phyloP scores from a whole-genome alignment of 2,797 vertebrate species.

The Mormyrops attenuatus region DNA sequence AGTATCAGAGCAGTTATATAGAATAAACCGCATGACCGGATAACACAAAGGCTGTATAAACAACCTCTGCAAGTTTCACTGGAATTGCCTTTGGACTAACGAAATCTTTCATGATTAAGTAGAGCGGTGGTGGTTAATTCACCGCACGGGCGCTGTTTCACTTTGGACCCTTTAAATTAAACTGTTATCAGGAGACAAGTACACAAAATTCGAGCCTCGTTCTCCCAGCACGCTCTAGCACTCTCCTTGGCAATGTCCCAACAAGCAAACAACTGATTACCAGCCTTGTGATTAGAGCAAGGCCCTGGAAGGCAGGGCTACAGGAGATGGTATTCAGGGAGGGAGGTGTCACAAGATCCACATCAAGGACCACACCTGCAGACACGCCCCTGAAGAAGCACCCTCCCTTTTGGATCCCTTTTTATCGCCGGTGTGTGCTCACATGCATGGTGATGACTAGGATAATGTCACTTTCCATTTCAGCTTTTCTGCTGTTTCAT shows the following conservation, averaged over 20 bases:
- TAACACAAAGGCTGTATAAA: no score
- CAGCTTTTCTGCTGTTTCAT: neutral
- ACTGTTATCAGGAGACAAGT: no score
- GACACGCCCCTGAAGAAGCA: neutral
- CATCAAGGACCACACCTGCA: neutral
- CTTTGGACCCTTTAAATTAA: neutral
- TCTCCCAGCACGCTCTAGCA: neutral
- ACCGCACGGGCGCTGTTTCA: neutral
- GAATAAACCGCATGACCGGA: no score
- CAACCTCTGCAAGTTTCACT: neutral
- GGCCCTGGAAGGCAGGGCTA: neutral
- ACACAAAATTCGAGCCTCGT: neutral
- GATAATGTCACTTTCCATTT: neutral
- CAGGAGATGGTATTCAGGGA: neutral
- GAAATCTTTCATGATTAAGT: neutral
- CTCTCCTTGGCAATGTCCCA: neutral
- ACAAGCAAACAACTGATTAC: neutral
- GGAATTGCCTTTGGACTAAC: neutral
- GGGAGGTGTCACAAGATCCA: neutral
- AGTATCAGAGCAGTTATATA: no score
- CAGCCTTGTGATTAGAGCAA: no score
- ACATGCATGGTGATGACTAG: neutral
- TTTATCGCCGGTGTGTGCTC: neutral
- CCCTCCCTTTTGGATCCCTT: neutral
- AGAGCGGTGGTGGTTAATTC: neutral